Evolutionary conservation across 2,113 vertebrate species (phyloP).

Genomic region (Ctenomys sociabilis): DNA sequence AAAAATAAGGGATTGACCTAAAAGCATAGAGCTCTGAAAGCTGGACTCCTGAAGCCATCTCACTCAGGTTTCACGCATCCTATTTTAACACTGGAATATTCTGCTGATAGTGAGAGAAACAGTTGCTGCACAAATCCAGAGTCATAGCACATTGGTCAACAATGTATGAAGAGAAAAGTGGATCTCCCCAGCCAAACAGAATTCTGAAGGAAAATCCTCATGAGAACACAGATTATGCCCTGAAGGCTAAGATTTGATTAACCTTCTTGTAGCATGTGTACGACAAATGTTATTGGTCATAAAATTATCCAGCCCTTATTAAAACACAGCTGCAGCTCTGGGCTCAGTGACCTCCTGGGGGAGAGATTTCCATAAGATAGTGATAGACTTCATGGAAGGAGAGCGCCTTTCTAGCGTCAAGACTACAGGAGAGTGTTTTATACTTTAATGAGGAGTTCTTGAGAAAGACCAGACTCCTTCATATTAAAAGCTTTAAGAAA

Average conservation of each 20-base stretch:
- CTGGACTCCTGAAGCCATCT: neutral
- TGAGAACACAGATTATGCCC: conserved; percentile 76
- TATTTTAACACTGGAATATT: neutral
- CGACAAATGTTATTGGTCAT: conserved; percentile 82
- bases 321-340: conserved; percentile 81
- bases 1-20: conserved; percentile 48
- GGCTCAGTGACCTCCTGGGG: conserved; percentile 78
- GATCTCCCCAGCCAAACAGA: conserved; percentile 57
- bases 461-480: conserved; percentile 78
- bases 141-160: conserved; percentile 12
- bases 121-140: neutral
- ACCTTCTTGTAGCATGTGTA: conserved; percentile 82
- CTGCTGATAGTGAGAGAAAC: neutral
- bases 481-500: conserved; percentile 78
- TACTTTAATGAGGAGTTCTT: conserved; percentile 80
- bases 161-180: conserved; percentile 35
- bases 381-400: conserved; percentile 68
- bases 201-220: conserved; percentile 72
- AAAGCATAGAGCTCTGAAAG: neutral
- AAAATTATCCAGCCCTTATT: conserved; percentile 84
- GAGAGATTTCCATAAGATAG: conserved; percentile 82
- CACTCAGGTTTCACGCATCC: neutral
- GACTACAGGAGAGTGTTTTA: conserved; percentile 67
- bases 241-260: conserved; percentile 81
- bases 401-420: conserved; percentile 60